Conservation (phyloP, 1,140 invertebrate species). For the Vollenhovia emeryi region DNA sequence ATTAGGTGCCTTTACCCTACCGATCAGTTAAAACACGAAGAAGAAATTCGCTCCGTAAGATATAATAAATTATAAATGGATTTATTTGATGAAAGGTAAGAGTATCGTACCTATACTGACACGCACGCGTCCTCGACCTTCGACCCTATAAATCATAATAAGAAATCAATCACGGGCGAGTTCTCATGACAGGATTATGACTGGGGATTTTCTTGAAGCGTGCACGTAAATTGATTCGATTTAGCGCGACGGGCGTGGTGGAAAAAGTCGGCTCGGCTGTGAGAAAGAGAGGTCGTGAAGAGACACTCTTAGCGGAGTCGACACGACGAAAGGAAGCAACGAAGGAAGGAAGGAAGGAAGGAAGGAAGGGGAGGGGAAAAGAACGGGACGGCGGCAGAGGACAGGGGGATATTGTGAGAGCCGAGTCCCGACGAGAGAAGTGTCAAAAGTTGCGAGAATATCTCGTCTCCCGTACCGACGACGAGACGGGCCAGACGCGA, state of each 20-base stretch:
- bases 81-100: not conserved
- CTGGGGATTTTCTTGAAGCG: conserved; percentile 59
- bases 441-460: conserved; percentile 71
- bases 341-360: conserved; percentile 8
- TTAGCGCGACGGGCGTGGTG: conserved; percentile 45
- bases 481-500: conserved; percentile 63
- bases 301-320: conserved; percentile 67
- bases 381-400: conserved; percentile 3
- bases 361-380: conserved; percentile 16
- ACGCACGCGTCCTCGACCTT: not conserved
- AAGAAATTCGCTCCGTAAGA: not conserved
- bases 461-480: conserved; percentile 39
- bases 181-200: conserved; percentile 47
- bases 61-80: not conserved
- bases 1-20: no score
- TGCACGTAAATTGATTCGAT: conserved; percentile 73
- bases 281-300: conserved; percentile 35
- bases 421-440: conserved; percentile 58
- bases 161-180: conserved; percentile 7
- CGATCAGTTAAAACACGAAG: not conserved
- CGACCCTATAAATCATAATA: not conserved
- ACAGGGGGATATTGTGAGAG: conserved; percentile 61
- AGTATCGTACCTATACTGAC: not conserved
- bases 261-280: conserved; percentile 70
- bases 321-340: conserved; percentile 74